Evolutionary conservation across 1,140 invertebrate species (phyloP), one percentile per base, ranked within the genome.

Genomic region (Pogonognathellus flavescens): DNA sequence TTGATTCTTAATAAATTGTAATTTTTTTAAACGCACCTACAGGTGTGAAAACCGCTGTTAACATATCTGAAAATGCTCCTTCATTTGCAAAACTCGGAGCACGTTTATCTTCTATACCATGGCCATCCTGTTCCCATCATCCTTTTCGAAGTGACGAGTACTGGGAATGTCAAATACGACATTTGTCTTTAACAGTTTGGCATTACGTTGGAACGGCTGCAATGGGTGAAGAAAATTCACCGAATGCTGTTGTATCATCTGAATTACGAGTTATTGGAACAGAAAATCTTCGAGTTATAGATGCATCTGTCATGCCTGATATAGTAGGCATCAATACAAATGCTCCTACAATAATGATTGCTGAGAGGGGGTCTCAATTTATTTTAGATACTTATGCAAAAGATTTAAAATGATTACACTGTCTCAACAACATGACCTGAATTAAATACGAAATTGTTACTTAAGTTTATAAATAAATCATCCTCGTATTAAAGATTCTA

Each of bases 311-410:
- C 14, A 84, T 84, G 59, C 60, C 60, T 1, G 52, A 53, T 13
- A 72, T 84, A 11, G 50, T 72, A 1, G 5, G 59, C 13, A 18
- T 49, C 8, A 70, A 70, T 20, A 70, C 83, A 25, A 93, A 94
- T 90, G 93, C 93, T 52, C 92, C 93, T 55, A 91, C 94, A 62
- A 91, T 94, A 72, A 93, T 95, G 92, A 90, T 95, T 86, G 94
- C 94, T 6, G 93, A 93, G 89, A 93, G 93, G 89, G 94, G 93
- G 87, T 91, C 92, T 84, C 92, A 93, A 89, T 41, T 88, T 20
- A 89, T 92, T 57, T 90, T 90, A 83, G 76, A 88, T 31, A 31
- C 86, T 31, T 87, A n/a, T 41, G 31, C 31, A 41, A 41, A 41
- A 3, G 31, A 41, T 41, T 41, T 41, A 41, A 41, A 41, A 41